Conservation (phyloP, 2,797 vertebrate genomes). For the Enteromius anoplus region DNA sequence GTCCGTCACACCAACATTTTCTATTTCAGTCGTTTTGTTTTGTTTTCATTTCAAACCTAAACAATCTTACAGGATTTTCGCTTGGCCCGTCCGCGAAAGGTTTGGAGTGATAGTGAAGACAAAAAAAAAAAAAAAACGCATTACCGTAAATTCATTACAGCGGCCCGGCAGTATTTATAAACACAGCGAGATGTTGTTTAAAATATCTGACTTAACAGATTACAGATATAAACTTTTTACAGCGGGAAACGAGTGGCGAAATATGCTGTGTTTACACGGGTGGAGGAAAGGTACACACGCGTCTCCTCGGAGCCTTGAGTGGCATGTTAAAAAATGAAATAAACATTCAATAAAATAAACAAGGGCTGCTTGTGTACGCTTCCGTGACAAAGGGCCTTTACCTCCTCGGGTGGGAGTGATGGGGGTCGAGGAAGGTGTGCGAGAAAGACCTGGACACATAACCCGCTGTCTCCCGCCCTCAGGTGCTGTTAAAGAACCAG, state of each 20-base stretch:
- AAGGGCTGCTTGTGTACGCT: constrained; percentile 62
- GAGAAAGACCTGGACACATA: constrained; percentile 34
- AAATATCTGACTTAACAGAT: constrained; percentile 81
- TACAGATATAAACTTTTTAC: constrained; percentile 81
- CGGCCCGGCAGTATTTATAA: constrained; percentile 80
- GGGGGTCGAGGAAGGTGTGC: constrained; percentile 13
- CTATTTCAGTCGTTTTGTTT: constrained; percentile 35
- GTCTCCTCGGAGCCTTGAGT: constrained; percentile 70
- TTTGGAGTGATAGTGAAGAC: constrained; percentile 58
- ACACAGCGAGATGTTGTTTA: constrained; percentile 82
- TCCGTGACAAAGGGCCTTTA: constrained; percentile 52
- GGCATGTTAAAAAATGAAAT: constrained; percentile 77
- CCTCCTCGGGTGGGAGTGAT: constrained; percentile 27
- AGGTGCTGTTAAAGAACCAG: constrained; percentile 51
- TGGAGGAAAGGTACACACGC: constrained; percentile 54
- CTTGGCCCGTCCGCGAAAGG: constrained; percentile 40
- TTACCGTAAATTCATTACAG: constrained; percentile 86
- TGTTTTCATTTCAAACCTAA: constrained; percentile 35
- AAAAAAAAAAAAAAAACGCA: constrained; percentile 68
- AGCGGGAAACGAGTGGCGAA: constrained; percentile 72
- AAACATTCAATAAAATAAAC: constrained; percentile 84
- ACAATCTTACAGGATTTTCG: constrained; percentile 49
- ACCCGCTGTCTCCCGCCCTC: constrained; percentile 40
- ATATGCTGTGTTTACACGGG: constrained; percentile 77
- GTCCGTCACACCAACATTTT: constrained; percentile 39